phyloP scores from a whole-genome alignment of 2,113 vertebrate genomes.

The Archilochus colubris region DNA sequence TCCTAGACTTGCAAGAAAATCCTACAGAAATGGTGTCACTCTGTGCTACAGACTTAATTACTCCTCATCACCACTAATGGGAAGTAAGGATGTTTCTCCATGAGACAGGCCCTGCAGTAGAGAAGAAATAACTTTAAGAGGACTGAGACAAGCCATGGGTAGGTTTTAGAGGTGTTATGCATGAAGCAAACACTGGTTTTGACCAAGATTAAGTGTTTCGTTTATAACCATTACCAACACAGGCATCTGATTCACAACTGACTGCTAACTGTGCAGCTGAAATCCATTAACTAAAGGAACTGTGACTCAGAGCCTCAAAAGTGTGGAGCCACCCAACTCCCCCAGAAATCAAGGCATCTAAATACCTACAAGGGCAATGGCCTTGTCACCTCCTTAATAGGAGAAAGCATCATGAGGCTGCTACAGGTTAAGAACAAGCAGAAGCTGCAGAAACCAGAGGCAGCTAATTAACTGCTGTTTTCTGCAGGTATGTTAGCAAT shows the following conservation, averaged over 20 bases:
- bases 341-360: not conserved
- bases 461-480: conserved; percentile 26
- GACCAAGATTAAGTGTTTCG: not conserved
- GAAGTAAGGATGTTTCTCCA: not conserved
- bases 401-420: not conserved
- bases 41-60: not conserved
- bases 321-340: not conserved
- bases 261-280: not conserved
- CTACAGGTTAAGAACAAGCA: conserved; percentile 1
- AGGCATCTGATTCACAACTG: not conserved
- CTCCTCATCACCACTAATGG: not conserved
- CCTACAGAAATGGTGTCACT: not conserved
- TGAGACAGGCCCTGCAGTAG: not conserved
- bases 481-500: not conserved
- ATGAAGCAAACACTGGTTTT: not conserved
- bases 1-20: not conserved
- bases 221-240: not conserved
- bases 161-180: not conserved
- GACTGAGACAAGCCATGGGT: not conserved
- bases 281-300: not conserved
- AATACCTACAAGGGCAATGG: not conserved
- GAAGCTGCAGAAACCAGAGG: not conserved
- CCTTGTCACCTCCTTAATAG: not conserved
- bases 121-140: not conserved
- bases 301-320: not conserved